A percentile compares a stretch with the other conserved stretches of the same genome.
These are phyloP conservation scores for Ceramica pisi DNA, from an alignment of 2,888 invertebrate species.

Conservation along the genomic window DNA sequence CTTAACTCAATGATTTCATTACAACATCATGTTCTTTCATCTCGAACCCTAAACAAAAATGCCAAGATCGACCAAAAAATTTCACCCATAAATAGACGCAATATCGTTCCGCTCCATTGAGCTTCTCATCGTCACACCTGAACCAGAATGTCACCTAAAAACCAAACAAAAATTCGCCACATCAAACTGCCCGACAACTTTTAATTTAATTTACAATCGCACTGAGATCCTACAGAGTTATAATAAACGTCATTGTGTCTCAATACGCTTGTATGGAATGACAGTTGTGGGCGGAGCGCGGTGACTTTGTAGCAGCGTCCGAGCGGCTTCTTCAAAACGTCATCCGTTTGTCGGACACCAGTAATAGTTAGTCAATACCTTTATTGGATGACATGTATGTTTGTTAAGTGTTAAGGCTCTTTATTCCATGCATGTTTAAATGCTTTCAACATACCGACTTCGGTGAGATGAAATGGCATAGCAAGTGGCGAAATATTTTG, in stretches of 20 bases:
- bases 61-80: constrained; percentile 32
- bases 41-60: constrained; percentile 15
- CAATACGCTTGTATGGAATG: constrained; percentile 46
- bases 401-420: constrained; percentile 67
- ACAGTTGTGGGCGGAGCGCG: constrained; percentile 75
- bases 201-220: constrained; percentile 78
- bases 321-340: constrained; percentile 62
- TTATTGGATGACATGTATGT: constrained; percentile 72
- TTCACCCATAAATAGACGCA: constrained; percentile 46
- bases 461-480: constrained; percentile 55
- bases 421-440: constrained; percentile 67
- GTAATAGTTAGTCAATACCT: constrained; percentile 64
- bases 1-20: not conserved
- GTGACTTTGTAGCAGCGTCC: constrained; percentile 70
- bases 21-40: not conserved
- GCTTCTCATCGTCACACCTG: constrained; percentile 55
- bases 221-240: constrained; percentile 30
- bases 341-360: constrained; percentile 67
- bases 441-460: constrained; percentile 64
- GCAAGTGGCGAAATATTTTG: constrained; percentile 63
- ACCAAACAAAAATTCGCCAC: constrained; percentile 90
- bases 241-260: constrained; percentile 51
- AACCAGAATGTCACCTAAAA: constrained; percentile 65
- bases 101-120: constrained; percentile 46
- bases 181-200: constrained; percentile 80